Evolutionary conservation across 1,140 invertebrate species (phyloP).

Genomic region (Anoplophora glabripennis): DNA sequence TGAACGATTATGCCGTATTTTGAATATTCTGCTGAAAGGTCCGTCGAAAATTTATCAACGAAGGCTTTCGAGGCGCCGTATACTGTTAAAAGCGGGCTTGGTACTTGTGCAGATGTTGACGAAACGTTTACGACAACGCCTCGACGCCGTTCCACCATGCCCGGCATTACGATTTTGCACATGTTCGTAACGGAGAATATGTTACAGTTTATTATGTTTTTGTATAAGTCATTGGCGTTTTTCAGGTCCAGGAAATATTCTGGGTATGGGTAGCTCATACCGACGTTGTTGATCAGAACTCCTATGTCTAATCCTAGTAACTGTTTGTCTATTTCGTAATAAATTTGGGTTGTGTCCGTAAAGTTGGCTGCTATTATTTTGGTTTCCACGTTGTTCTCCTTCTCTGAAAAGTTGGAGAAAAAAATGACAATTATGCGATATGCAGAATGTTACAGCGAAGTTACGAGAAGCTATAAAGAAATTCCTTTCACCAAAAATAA

Average conservation of each 20-base stretch:
- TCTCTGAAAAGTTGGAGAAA: slow-evolving; percentile 56
- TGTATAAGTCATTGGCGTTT: slow-evolving; percentile 56
- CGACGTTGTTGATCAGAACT: slow-evolving; percentile 94
- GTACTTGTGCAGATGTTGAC: slow-evolving; percentile 76
- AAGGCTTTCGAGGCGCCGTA: slow-evolving; percentile 91
- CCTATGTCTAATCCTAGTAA: slow-evolving; percentile 82
- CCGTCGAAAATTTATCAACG: slow-evolving; percentile 79
- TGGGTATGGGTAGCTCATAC: slow-evolving; percentile 85
- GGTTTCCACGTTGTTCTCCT: slow-evolving; percentile 73
- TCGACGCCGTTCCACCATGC: slow-evolving; percentile 79
- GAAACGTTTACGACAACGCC: slow-evolving; percentile 93
- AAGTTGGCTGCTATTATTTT: slow-evolving; percentile 85
- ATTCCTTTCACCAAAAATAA: too few species aligned
- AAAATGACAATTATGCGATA: not conserved
- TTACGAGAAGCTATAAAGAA: too few species aligned
- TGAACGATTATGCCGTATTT: slow-evolving; percentile 78
- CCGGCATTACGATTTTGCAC: slow-evolving; percentile 80
- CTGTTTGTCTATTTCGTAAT: slow-evolving; percentile 71
- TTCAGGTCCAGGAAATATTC: slow-evolving; percentile 75
- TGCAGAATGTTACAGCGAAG: too few species aligned
- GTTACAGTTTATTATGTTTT: slow-evolving; percentile 71
- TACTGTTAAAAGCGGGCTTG: slow-evolving; percentile 78
- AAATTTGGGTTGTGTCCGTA: slow-evolving; percentile 65
- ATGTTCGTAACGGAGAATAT: slow-evolving; percentile 75
- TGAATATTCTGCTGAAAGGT: slow-evolving; percentile 75